Evolutionary conservation across 2,113 vertebrate species (phyloP), one percentile per base, ranked within the genome.

Genomic region (Stigmatopora argus): DNA sequence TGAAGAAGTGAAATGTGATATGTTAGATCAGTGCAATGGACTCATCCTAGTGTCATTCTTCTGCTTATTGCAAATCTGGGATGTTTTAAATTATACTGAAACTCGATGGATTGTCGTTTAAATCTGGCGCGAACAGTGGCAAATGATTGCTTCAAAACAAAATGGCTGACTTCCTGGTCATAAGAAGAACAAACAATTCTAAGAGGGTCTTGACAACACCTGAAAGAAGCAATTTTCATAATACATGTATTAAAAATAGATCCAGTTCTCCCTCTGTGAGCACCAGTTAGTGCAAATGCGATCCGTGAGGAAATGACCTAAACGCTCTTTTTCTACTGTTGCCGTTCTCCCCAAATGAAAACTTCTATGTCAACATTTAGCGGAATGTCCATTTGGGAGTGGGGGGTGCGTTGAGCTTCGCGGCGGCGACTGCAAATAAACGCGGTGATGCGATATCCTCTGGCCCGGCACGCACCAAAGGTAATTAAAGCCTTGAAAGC

Each of bases 401-500:
- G 52, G 46, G 38, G 72, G 73, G 70, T 78, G 67, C 67, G 59
- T 62, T 45, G 19, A 78, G 66, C 44, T 52, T 35, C 45, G n/a
- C 57, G 70, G 61, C 58, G 31, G 0, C 72, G 66, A 74, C 31
- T 74, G 70, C 61, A 82, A 86, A 86, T 74, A 81, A 84, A 83
- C 56, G 59, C 65, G 52, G 61, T 65, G 81, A 74, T 77, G 57
- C 62, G 74, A 78, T 82, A 79, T 74, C 71, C 59, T 69, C 65
- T 62, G 71, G 65, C 45, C 64, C 74, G 69, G 65, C 70, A 1
- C 35, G 57, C 34, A 38, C 31, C 11, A 31, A 60, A 70, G 68
- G 78, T 83, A 81, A 88, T 84, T 80, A 79, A 86, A 82, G 69
- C 70, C 72, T 78, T 74, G 80, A 83, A 79, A 83, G 75, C 18